Percentiles rank a stretch among this genome's conserved stretches.
Conservation (phyloP, 2,888 invertebrate genomes). For the Panopea generosa region DNA sequence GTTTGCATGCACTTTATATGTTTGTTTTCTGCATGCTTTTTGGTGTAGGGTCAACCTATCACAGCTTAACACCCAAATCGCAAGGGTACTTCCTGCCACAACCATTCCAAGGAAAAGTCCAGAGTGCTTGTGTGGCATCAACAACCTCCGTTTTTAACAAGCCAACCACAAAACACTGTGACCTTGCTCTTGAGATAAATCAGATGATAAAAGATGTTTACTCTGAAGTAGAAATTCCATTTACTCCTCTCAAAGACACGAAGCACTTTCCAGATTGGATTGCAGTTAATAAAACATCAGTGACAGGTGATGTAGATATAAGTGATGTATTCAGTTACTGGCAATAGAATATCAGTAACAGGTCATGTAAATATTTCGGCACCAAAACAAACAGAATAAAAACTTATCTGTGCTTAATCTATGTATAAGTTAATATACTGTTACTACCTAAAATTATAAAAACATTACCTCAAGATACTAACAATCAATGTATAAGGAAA, state of each 20-base stretch:
- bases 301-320: constrained; percentile 13
- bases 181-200: constrained; percentile 44
- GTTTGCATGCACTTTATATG: neutral
- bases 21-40: constrained; percentile 19
- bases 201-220: constrained; percentile 61
- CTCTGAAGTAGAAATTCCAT: constrained; percentile 57
- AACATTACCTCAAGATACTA: too few species aligned
- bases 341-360: too few species aligned
- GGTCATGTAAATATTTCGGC: too few species aligned
- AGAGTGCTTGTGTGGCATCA: constrained; percentile 6
- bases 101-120: constrained; percentile 32
- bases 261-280: constrained; percentile 54
- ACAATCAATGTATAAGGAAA: too few species aligned
- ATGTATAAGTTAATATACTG: too few species aligned
- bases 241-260: constrained; percentile 40
- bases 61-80: constrained; percentile 24
- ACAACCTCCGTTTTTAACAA: neutral
- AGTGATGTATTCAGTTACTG: neutral
- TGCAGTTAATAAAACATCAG: constrained; percentile 31
- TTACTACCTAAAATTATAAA: too few species aligned
- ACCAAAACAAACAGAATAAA: too few species aligned
- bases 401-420: too few species aligned
- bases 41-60: constrained; percentile 50
- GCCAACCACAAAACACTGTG: constrained; percentile 3
- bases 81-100: constrained; percentile 29